Evolutionary conservation across 2,888 invertebrate genomes (phyloP).

Genomic region (Octonoba sinensis): DNA sequence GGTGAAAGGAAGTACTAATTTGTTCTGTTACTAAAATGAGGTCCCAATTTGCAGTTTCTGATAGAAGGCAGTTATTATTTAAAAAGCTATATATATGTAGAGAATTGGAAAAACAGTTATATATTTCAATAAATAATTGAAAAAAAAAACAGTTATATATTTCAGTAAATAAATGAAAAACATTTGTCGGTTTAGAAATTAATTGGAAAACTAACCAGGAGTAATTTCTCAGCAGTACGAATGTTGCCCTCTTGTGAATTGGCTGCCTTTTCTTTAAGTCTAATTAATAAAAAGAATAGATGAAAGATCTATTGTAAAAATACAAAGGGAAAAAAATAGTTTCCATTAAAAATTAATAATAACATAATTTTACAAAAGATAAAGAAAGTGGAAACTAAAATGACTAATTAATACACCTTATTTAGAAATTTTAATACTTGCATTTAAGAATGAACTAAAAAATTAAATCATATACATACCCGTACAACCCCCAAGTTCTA

Average conservation of each 20-base stretch:
- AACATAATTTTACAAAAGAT: too few species aligned
- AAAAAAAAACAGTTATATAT: too few species aligned
- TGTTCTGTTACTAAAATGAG: too few species aligned
- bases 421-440: background rate
- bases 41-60: too few species aligned
- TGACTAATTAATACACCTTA: background rate
- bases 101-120: too few species aligned
- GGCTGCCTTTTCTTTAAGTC: slow-evolving; percentile 74
- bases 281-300: slow-evolving; percentile 24
- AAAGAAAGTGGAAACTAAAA: background rate
- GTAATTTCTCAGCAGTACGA: slow-evolving; percentile 79
- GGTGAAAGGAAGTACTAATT: too few species aligned
- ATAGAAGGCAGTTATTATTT: too few species aligned
- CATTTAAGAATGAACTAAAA: background rate
- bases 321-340: background rate
- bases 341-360: background rate
- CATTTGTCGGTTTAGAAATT: background rate
- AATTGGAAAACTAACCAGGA: slow-evolving; percentile 70
- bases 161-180: too few species aligned
- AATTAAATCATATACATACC: too few species aligned
- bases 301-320: background rate
- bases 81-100: too few species aligned
- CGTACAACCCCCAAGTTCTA: too few species aligned
- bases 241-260: slow-evolving; percentile 86
- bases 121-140: too few species aligned